Percentiles rank a stretch among this genome's conserved stretches.
Conservation (phyloP, 2,888 invertebrate genomes). For the Trachelus stipa region DNA sequence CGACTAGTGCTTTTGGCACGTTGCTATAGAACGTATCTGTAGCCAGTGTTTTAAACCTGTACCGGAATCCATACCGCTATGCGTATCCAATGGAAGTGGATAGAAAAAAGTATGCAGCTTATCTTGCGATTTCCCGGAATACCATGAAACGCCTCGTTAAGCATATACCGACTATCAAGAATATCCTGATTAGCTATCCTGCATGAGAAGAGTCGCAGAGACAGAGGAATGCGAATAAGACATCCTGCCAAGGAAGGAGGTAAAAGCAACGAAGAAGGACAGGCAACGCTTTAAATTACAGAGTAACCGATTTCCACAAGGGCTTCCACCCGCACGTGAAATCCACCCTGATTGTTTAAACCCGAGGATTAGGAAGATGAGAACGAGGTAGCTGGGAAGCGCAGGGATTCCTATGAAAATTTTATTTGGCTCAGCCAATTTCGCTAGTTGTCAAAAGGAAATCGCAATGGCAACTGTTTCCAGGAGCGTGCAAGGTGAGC, state of each 20-base stretch:
- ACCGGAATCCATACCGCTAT: background rate
- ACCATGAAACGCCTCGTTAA: background rate
- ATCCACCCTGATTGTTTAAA: background rate
- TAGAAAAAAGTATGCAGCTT: background rate
- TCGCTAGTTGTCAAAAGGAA: background rate
- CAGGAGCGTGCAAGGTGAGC: background rate
- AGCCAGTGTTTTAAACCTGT: background rate
- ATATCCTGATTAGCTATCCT: background rate
- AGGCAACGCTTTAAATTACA: background rate
- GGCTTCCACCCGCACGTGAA: background rate
- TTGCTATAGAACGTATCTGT: background rate
- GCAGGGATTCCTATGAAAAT: background rate
- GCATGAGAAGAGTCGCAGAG: background rate
- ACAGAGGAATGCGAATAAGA: background rate
- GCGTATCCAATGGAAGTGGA: background rate
- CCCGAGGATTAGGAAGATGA: background rate
- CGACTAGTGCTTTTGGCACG: background rate
- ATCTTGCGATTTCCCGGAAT: background rate
- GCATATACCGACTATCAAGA: background rate
- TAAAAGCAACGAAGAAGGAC: background rate
- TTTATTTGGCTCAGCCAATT: background rate
- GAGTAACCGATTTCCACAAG: background rate
- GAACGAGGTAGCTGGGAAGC: background rate
- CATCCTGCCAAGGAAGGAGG: background rate
- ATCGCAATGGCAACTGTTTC: background rate